Evolutionary conservation across 1,140 invertebrate genomes (phyloP).

Genomic region (Drosophila takahashii): DNA sequence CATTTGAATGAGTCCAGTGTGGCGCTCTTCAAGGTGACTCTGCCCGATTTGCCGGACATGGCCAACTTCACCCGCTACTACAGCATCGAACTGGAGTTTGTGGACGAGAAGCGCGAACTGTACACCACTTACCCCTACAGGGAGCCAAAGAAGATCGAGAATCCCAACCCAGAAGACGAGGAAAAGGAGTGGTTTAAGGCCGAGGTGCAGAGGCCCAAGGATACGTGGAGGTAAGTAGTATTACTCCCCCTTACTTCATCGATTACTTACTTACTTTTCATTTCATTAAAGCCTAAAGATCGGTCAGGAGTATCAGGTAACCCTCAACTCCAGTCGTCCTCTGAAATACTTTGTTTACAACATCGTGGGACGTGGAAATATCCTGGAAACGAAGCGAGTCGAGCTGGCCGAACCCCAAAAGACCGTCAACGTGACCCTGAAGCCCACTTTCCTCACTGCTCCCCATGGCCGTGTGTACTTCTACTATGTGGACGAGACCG

Average conservation of each 20-base stretch:
- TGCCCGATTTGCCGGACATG: constrained; percentile 69
- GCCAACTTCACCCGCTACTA: constrained; percentile 70
- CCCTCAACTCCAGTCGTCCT: constrained; percentile 92
- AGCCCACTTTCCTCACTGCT: constrained; percentile 91
- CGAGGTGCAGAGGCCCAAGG: constrained; percentile 47
- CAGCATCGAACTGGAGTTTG: constrained; percentile 55
- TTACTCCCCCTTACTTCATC: neutral
- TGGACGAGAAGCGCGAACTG: constrained; percentile 60
- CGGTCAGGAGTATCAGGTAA: constrained; percentile 90
- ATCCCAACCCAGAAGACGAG: constrained; percentile 15
- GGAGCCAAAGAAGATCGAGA: constrained; percentile 66
- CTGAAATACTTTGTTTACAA: constrained; percentile 92
- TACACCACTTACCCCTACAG: constrained; percentile 71
- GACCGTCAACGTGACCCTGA: constrained; percentile 86
- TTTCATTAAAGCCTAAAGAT: constrained; percentile 85
- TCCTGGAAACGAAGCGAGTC: constrained; percentile 90
- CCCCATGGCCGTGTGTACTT: constrained; percentile 92
- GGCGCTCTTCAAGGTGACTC: constrained; percentile 53
- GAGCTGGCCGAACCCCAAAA: constrained; percentile 75
- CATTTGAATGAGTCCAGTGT: constrained; percentile 69
- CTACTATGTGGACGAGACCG: constrained; percentile 88
- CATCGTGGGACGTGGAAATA: constrained; percentile 94
- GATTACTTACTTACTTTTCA: neutral
- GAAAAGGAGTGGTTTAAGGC: constrained; percentile 69
- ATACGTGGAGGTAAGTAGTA: constrained; percentile 51